These are phyloP conservation scores for Isichthys henryi DNA, from an alignment of 2,113 vertebrate species.

Conservation along the genomic window DNA sequence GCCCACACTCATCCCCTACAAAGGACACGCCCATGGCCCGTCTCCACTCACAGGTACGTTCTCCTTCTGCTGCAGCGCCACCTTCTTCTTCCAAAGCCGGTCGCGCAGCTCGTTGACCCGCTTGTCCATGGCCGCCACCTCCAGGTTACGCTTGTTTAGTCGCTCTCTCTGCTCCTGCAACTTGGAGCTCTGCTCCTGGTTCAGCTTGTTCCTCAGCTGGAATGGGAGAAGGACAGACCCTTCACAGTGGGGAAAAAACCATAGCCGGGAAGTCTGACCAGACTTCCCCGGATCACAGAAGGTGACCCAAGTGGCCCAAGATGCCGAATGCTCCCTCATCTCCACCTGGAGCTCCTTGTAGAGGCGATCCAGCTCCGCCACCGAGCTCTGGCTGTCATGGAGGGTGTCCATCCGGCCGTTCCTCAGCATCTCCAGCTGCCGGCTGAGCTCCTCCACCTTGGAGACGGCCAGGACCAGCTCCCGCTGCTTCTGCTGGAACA, in stretches of 20 bases:
- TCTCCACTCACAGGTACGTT: slow-evolving; percentile 76
- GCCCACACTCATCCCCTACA: neutral
- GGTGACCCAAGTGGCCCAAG: neutral
- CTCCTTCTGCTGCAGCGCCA: slow-evolving; percentile 88
- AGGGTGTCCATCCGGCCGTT: slow-evolving; percentile 79
- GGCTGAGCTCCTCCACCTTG: slow-evolving; percentile 86
- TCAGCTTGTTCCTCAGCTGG: slow-evolving; percentile 81
- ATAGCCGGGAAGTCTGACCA: neutral
- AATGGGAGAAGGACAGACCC: neutral
- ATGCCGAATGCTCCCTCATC: neutral
- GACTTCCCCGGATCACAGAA: neutral
- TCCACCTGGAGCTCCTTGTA: slow-evolving; percentile 95
- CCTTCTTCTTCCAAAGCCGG: slow-evolving; percentile 98
- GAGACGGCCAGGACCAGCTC: slow-evolving; percentile 84
- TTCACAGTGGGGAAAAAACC: neutral
- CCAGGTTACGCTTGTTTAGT: slow-evolving; percentile 88
- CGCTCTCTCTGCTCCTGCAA: slow-evolving; percentile 91
- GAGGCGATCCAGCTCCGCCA: slow-evolving; percentile 85
- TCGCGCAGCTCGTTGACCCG: slow-evolving; percentile 89
- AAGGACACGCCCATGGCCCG: neutral
- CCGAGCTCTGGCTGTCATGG: slow-evolving; percentile 79
- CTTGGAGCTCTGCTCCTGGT: slow-evolving; percentile 91
- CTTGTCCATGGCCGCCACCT: slow-evolving; percentile 91
- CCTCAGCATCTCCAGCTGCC: slow-evolving; percentile 92
- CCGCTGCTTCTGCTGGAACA: slow-evolving; percentile 95